Evolutionary conservation across 2,888 invertebrate genomes (phyloP).

Genomic region (Dysmachus trigonus): DNA sequence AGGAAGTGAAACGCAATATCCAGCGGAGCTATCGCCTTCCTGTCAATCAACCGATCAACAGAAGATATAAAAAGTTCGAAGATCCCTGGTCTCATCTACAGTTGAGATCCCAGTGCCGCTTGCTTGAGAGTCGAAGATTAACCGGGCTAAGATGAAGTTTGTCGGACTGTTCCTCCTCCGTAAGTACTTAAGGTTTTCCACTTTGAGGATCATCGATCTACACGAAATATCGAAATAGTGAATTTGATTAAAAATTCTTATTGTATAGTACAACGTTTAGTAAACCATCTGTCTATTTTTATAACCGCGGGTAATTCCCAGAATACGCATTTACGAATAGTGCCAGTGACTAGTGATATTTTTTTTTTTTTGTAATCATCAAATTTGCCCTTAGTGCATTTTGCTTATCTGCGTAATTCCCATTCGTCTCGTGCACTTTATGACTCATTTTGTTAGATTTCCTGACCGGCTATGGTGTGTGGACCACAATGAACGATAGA

Average conservation of each 20-base stretch:
- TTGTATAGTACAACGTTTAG: not conserved
- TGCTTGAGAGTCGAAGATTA: slow-evolving; percentile 9
- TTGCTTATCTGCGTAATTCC: not conserved
- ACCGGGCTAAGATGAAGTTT: slow-evolving; percentile 52
- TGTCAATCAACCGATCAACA: slow-evolving; percentile 19
- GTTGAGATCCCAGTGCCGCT: slow-evolving; percentile 41
- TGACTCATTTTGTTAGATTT: not conserved
- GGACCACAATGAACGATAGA: not conserved
- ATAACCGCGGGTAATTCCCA: not conserved
- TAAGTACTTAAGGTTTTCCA: slow-evolving; percentile 48
- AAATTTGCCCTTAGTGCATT: not conserved
- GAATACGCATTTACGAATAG: not conserved
- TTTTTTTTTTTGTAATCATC: not conserved
- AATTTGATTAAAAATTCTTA: not conserved
- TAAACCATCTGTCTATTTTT: not conserved
- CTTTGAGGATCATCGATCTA: not conserved
- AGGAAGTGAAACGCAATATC: slow-evolving; percentile 45
- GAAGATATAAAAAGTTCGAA: slow-evolving; percentile 48
- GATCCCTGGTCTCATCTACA: slow-evolving; percentile 41
- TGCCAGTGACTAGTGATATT: not conserved
- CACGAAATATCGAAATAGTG: not conserved
- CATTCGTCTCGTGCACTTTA: not conserved
- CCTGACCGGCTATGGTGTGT: not conserved
- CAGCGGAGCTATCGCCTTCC: slow-evolving; percentile 29
- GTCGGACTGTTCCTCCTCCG: slow-evolving; percentile 52